Conservation (phyloP, 2,113 vertebrate species). For the Pelvicachromis taeniatus region DNA sequence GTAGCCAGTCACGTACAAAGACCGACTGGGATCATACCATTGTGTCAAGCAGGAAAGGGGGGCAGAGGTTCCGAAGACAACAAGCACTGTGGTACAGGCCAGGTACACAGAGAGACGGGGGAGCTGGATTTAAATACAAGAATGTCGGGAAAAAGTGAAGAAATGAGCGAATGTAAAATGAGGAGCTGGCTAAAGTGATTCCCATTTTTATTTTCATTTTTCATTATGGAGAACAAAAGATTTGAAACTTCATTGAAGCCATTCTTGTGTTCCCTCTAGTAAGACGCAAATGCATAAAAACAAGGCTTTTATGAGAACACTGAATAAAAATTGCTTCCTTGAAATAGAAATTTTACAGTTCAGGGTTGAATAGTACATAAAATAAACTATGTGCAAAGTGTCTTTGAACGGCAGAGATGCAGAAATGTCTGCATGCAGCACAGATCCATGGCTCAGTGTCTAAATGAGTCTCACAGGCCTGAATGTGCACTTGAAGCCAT, state of each 20-base stretch:
- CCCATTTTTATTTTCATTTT: neutral
- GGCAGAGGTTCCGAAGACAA: neutral
- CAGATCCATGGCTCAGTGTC: neutral
- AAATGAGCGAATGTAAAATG: neutral
- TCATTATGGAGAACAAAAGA: neutral
- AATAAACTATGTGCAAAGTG: neutral
- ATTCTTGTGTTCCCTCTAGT: neutral
- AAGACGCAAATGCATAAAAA: neutral
- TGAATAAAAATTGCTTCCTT: neutral
- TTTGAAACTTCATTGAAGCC: neutral
- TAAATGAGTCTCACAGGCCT: neutral
- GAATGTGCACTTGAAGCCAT: neutral
- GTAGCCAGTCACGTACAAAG: neutral
- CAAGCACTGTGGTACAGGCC: neutral
- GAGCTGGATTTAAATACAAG: neutral
- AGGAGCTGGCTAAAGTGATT: neutral
- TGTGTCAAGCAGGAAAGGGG: neutral
- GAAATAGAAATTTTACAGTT: neutral
- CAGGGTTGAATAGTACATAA: neutral
- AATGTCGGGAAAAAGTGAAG: neutral
- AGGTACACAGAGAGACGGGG: neutral
- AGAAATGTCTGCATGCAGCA: neutral
- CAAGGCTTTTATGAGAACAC: neutral
- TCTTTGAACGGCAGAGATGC: neutral
- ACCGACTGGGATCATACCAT: neutral